Base-by-base conservation (phyloP, 1,140 invertebrate species). In the Bombus polaris region DNA sequence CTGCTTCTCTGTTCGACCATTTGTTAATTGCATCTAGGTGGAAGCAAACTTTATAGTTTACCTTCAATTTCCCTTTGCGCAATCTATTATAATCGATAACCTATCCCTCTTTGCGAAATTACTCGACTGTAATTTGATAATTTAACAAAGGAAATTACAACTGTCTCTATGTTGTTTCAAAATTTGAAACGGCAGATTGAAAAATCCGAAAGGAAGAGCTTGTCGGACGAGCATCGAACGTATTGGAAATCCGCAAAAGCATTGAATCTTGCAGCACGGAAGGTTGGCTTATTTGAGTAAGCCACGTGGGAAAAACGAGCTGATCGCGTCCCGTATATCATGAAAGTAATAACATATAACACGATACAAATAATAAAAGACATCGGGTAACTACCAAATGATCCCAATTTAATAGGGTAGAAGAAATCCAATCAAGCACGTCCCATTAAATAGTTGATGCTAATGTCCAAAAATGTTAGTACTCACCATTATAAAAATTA, bases 231-330 rank as follows among this genome's bases (percentile, higher is more conserved):
- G 13, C 53, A 18, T 32, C 44, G 44, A 57, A 28, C 47, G 59
- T 44, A 39, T 18, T 39, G 62, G 22, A 39, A 68, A 39, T 81
- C 68, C 28, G 32, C 44, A 8, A n/a, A 71, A 39, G 78, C 44
- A 71, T 74, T 6, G 80, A 65, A 71, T 82, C 57, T 53, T 72
- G 28, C 1, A 25, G 59, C 42, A 28, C 22, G 10, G 71, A 2
- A n/a, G 71, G n/a, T n/a, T 12, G 82, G 82, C 75, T 84, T 78
- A 79, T 53, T 80, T 39, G 66, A 72, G 66, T 47, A 72, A 68
- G 68, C 76, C 83, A 80, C 83, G 83, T 80, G 83, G 83, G 76
- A 80, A 47, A 42, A 39, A 13, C 39, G 32, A 75, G 47, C 83
- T 84, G 76, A 32, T 80, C 76, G 32, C n/a, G 53, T 84, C 83